Conservation (phyloP, 2,888 invertebrate genomes). For the Sinohyriopsis cumingii region DNA sequence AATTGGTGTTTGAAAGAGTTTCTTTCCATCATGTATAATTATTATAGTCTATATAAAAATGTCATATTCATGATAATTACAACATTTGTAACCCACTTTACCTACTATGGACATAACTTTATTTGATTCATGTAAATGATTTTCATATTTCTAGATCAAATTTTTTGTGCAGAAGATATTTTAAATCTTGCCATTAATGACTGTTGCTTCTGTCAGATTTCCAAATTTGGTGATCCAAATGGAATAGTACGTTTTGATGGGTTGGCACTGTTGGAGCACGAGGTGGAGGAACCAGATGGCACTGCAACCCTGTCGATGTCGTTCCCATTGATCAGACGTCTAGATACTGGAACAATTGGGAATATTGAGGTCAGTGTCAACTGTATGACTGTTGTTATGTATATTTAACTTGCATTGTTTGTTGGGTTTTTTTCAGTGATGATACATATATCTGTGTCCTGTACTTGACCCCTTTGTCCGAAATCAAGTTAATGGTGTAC, state of each 20-base stretch:
- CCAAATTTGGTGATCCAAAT: conserved; percentile 68
- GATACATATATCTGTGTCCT: no score
- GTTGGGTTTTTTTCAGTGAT: no score
- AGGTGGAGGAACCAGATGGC: conserved; percentile 62
- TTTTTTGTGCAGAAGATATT: neutral
- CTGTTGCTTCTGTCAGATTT: conserved; percentile 47
- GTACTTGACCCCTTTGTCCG: no score
- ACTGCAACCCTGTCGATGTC: conserved; percentile 36
- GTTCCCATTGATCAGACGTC: conserved; percentile 59
- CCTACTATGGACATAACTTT: no score
- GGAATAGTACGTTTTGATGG: conserved; percentile 65
- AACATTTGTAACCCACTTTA: no score
- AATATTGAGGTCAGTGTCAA: conserved; percentile 47
- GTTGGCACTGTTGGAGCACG: conserved; percentile 44
- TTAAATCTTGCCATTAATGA: neutral
- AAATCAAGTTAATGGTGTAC: no score
- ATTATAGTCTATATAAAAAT: no score
- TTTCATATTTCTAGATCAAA: no score
- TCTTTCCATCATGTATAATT: no score
- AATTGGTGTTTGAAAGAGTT: no score
- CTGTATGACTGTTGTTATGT: conserved; percentile 1
- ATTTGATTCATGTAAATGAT: no score
- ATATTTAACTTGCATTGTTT: neutral
- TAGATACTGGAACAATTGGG: conserved; percentile 57
- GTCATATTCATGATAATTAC: no score